Base-by-base conservation (phyloP, 2,113 vertebrate genomes). In the Halichoerus grypus region DNA sequence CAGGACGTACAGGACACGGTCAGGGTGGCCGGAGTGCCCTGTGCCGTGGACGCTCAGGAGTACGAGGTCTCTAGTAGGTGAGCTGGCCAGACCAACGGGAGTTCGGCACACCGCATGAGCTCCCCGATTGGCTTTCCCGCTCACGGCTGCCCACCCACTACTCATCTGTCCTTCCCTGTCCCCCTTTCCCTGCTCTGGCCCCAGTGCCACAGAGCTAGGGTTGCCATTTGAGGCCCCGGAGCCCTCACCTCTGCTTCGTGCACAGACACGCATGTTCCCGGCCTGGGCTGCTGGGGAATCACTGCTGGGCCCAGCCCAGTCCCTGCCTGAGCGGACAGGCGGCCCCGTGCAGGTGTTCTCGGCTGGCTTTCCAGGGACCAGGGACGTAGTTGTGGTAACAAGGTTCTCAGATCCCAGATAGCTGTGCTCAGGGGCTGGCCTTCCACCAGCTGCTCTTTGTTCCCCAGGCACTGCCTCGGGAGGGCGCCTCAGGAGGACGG, bases 51-150 rank as follows among this genome's bases (percentile, higher is more conserved):
- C 80, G 98, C 98, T 80, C 98, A 97, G 96, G 98, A 99, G 87
- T 99, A 99, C 28, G 99, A 99, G 98, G 99, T 99, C 96, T 99
- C 99, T 74, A 99, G 99, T 98, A 99, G 99, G 99, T 99, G 99
- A 97, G 98, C 10, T 26, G 51, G 55, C 57, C 39, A 69, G 57
- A 4, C 13, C 11, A 1, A 0, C 16, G 2, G 65, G 71, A 19
- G 16, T 55, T 4, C 3, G 31, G 80, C 26, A 8, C 3, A 14
- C 24, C 36, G 10, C 0, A 1, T 6, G 69, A 76, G 36, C 61
- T 12, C 59, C 1, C 5, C 0, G 39, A 53, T n/a, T 57, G 71
- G 57, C 92, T 46, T 61, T 49, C 53, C 9, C 53, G 15, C 42
- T 26, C 28, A 7, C 55, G n/a, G 26, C 71, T 1, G 14, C 31